Evolutionary conservation across 2,888 invertebrate genomes (phyloP), one percentile per base, ranked within the genome.

Genomic region (Pherbina coryleti): DNA sequence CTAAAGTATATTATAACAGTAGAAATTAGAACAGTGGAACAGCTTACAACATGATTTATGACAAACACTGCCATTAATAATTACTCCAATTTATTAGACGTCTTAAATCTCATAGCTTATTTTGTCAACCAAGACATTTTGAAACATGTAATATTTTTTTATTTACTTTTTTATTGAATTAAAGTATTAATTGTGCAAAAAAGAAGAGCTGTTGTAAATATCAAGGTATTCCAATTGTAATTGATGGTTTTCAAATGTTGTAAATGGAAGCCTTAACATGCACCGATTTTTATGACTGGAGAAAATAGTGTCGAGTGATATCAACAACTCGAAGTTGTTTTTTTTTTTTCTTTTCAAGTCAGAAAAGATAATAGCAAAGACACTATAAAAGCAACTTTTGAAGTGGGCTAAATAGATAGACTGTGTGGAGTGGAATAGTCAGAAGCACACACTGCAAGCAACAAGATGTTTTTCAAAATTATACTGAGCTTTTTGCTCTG

Each of bases 381-480:
- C 28, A 69, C 37, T 67, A 67, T 67, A 67, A 67, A 67, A 67
- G 67, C 44, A 9, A 7, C 4, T 51, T 49, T 51, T 8, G 0
- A 22, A 69, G 3, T 49, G 22, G 49, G 14, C 14, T 22, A 22
- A 28, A n/a, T 51, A 25, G 14, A 2, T 51, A 28, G 28, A 69
- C 69, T 69, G 51, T 69, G 51, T 49, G 5, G 3, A 22, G 17
- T 25, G 2, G 17, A 69, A 69, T 51, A 69, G 70, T 70, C n/a
- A 28, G 28, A 51, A 55, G 34, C 51, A 53, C 51, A 7, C 53
- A 28, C 17, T n/a, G 19, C 5, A 31, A 44, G 0, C n/a, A 55
- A 25, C 28, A 77, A 78, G 69, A 81, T 81, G 81, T 79, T 80
- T 14, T 28, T 76, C 9, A 78, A 80, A 78, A 72, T 81, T 44